Evolutionary conservation across 2,113 vertebrate species (phyloP), one percentile per base, ranked within the genome.

Genomic region (Forbesichthys agassizii): DNA sequence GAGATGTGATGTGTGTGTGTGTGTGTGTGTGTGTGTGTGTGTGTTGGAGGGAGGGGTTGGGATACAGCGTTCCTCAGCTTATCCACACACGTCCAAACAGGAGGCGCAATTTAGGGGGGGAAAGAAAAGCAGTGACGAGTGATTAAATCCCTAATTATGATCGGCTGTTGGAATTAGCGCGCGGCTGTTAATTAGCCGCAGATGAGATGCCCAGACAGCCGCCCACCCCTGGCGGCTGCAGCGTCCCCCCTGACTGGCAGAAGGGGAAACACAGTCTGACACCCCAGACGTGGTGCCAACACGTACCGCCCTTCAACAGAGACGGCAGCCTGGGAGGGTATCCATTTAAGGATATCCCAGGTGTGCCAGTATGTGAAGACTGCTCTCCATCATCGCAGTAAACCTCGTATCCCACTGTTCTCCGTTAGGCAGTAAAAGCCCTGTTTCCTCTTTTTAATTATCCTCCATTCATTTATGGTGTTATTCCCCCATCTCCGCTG

Each of bases 111-210:
- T 66, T 53, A 14, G 33, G 16, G 65, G 53, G 52, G 53, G 65
- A 27, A 9, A 20, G 20, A 16, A 16, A n/a, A 86, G 73, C 80
- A 73, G 86, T 90, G 90, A 89, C 76, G 85, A 89, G 85, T 83
- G 88, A 91, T 91, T 91, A 89, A 89, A 91, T 91, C 88, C 53
- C 90, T 91, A 91, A 91, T 91, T 91, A 90, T 90, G 88, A 91
- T 91, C 82, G 88, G 88, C 88, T 91, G 90, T 86, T 89, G 84
- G 83, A 90, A 90, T 91, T 84, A 89, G 88, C 85, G 85, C 84
- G 88, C 84, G 85, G 84, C 84, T 90, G 88, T 90, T 91, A 90
- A 91, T 91, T 89, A 89, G 86, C 80, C 82, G 86, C 80, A 88
- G 83, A 90, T 81, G 88, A 86, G 81, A 90, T 88, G 86, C 88